phyloP scores from a whole-genome alignment of 2,797 vertebrate genomes.

The Paguma larvata region DNA sequence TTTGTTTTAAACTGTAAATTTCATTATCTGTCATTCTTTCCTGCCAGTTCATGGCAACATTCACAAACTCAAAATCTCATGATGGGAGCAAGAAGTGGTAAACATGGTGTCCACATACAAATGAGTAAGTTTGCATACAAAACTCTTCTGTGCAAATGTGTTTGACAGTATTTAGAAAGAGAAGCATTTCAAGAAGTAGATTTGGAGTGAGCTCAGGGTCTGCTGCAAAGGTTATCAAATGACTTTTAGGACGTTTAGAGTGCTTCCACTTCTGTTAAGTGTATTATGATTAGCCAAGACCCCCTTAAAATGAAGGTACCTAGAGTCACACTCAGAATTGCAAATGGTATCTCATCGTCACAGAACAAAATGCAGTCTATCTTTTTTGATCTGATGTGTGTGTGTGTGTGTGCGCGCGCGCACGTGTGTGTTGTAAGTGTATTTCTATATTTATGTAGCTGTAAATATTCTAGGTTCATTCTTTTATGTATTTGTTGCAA shows the following conservation, averaged over 20 bases:
- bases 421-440: no score
- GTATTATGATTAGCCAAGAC: constrained; percentile 17
- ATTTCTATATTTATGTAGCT: not conserved
- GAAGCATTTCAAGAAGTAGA: not conserved
- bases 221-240: not conserved
- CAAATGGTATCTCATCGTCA: not conserved
- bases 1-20: constrained; percentile 62
- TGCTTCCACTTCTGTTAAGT: not conserved
- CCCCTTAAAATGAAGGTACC: not conserved
- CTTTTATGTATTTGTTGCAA: constrained; percentile 21
- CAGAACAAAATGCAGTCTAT: constrained; percentile 16
- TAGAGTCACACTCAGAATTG: not conserved
- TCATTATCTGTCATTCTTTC: constrained; percentile 48
- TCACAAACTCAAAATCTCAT: constrained; percentile 41
- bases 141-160: constrained; percentile 8
- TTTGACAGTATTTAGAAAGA: constrained; percentile 45
- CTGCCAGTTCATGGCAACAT: constrained; percentile 41
- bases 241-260: constrained; percentile 19
- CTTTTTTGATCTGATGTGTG: not conserved
- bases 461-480: not conserved
- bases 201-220: constrained; percentile 16
- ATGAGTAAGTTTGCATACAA: not conserved
- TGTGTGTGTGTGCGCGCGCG: not conserved
- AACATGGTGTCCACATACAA: not conserved
- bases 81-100: not conserved